These are phyloP conservation scores for Nannoperca obscura DNA, from an alignment of 2,797 vertebrate genomes.

Conservation along the genomic window DNA sequence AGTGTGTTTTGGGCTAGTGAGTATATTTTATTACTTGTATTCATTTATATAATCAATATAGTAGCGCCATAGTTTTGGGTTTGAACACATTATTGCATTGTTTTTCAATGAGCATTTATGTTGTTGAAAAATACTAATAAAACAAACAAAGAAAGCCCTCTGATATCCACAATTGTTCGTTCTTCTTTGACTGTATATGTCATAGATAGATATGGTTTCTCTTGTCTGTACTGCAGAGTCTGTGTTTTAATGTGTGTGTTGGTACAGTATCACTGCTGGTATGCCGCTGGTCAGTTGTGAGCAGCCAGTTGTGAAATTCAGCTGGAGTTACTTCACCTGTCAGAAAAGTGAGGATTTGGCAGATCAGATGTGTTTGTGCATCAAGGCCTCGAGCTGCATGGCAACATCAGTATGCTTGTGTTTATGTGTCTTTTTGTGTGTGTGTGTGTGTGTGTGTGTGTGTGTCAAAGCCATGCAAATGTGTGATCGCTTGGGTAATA, in stretches of 20 bases:
- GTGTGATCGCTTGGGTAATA: slow-evolving; percentile 19
- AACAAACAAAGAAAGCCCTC: neutral
- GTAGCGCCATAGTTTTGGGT: neutral
- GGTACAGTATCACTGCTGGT: neutral
- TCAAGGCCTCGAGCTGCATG: slow-evolving; percentile 16
- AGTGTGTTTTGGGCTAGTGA: neutral
- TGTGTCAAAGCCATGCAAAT: slow-evolving; percentile 36
- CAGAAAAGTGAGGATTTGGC: slow-evolving; percentile 43
- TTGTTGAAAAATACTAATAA: too few species aligned
- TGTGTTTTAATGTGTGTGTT: slow-evolving; percentile 4
- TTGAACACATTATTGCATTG: neutral
- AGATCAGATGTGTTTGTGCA: slow-evolving; percentile 50
- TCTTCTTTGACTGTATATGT: neutral
- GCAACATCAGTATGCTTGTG: slow-evolving; percentile 28
- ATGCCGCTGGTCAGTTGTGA: slow-evolving; percentile 22
- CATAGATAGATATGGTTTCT: neutral
- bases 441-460: slow-evolving; percentile 4
- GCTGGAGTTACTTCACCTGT: slow-evolving; percentile 45
- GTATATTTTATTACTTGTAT: neutral
- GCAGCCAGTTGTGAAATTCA: slow-evolving; percentile 46
- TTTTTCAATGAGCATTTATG: neutral
- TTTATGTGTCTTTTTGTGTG: neutral
- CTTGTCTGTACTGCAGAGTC: neutral
- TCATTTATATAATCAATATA: neutral
- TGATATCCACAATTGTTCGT: neutral